Evolutionary conservation across 35 echinoderm and acorn worm genomes (phyloP), one percentile per base, ranked within the genome.

Genomic region (Lytechinus variegatus): DNA sequence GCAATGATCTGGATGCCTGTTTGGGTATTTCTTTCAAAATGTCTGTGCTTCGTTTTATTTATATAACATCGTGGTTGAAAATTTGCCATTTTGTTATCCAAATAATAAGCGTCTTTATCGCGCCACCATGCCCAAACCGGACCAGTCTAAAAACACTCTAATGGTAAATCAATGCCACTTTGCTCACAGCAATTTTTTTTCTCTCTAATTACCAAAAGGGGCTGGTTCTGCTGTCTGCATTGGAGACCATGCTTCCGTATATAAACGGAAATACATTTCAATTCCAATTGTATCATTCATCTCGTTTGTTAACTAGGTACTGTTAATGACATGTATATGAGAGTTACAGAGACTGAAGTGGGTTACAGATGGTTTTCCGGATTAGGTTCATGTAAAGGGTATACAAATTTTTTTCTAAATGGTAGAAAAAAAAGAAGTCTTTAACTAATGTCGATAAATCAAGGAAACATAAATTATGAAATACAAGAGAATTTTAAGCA

Each of bases 151-250:
- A 90, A 90, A 29, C 88, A 90, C 88, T 90, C 88, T 90, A 90
- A 90, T 90, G 13, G 88, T 90, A 90, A 90, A 90, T 90, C 88
- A 90, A 90, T 90, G 52, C 88, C 88, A 52, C 27, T 90, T 90
- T 54, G 88, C 88, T 54, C 27, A 21, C 10, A 90, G 88, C 29
- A 10, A 10, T 44, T 52, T 28, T 24, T 79, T 79, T 79, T 79
- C n/a, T 2, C 66, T 24, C 66, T 79, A 16, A 79, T 79, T n/a
- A 24, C 19, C 19, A 71, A 79, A 24, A 44, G 33, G 33, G 33
- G 33, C 66, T 79, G 16, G 19, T 24, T 79, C 66, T 24, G 21
- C 19, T 79, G 21, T 79, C 66, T 79, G 16, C 16, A 79, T 79
- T 79, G 19, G 66, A 79, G 66, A 79, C 66, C 19, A 79, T 79